Conservation (phyloP, 1,140 invertebrate genomes). For the Platorchestia sp. region DNA sequence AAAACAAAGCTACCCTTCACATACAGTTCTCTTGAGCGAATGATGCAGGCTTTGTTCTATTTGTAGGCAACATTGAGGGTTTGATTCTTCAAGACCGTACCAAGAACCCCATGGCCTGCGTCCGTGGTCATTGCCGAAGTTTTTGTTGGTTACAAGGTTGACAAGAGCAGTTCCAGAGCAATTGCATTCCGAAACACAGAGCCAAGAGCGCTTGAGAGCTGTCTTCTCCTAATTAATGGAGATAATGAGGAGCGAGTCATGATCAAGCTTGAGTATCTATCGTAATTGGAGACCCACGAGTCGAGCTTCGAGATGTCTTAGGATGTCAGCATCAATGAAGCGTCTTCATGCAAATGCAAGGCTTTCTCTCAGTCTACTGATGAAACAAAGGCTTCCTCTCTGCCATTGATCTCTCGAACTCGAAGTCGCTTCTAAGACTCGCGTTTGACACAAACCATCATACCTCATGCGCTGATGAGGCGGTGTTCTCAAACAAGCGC, state of each 20-base stretch:
- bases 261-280: conserved; percentile 50
- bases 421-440: neutral
- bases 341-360: conserved; percentile 44
- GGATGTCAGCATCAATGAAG: conserved; percentile 11
- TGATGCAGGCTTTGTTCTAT: neutral
- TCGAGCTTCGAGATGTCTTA: conserved; percentile 1
- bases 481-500: too few relatives aligned
- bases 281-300: conserved; percentile 39
- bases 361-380: neutral
- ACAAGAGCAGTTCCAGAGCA: neutral
- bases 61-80: neutral
- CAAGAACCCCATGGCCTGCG: neutral
- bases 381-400: conserved; percentile 38
- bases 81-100: neutral
- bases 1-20: neutral
- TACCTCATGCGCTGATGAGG: neutral
- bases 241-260: conserved; percentile 49
- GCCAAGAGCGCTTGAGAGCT: conserved; percentile 21
- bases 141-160: neutral
- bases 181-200: neutral
- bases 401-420: neutral
- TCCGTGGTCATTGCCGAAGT: neutral
- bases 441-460: neutral
- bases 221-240: conserved; percentile 32
- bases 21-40: neutral